Base-by-base conservation (phyloP, 2,888 invertebrate genomes). In the Tetrapedia diversipes region DNA sequence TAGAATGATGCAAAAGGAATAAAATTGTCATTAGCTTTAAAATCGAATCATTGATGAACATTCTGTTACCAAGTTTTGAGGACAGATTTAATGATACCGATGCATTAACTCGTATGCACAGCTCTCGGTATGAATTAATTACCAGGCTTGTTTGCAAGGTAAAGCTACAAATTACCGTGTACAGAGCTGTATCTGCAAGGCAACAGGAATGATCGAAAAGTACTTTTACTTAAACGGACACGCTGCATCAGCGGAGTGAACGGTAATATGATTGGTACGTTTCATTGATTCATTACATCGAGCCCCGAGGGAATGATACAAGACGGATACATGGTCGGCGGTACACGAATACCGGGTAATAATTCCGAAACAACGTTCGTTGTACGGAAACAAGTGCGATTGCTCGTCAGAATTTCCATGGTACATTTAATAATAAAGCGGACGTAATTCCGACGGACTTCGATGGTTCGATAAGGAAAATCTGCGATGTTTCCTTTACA, bases 291-390 rank as follows among this genome's bases (percentile, higher is more conserved):
- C 59, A 32, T 47, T 61, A 56, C 6, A 19, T 39, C 11, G 19
- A 4, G 19, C 37, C 61, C 37, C 60, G 53, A 53, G 19, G 41
- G 43, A 37, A 16, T 14, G 14, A 29, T 16, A 45, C 22, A 24
- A 49, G 16, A 24, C 2, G n/a, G 8, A 61, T 27, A 14, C 19
- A n/a, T n/a, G 11, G 14, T 37, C 41, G n/a, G 3, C 41, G 14
- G 14, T 16, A 56, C 41, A 27, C 27, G 64, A 57, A 70, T 51
- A n/a, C n/a, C n/a, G 43, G 16, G 57, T 39, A 61, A 61, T 68
- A 45, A 59, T 43, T 8, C 27, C 14, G 7, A 39, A 34, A n/a
- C 57, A 68, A 67, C 29, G 16, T 49, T 24, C 27, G 24, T 37
- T 45, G 45, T 29, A n/a, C 47, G 29, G 49, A 24, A 63, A 19